Conservation (phyloP, 2,797 vertebrate genomes). For the Sparus aurata region DNA sequence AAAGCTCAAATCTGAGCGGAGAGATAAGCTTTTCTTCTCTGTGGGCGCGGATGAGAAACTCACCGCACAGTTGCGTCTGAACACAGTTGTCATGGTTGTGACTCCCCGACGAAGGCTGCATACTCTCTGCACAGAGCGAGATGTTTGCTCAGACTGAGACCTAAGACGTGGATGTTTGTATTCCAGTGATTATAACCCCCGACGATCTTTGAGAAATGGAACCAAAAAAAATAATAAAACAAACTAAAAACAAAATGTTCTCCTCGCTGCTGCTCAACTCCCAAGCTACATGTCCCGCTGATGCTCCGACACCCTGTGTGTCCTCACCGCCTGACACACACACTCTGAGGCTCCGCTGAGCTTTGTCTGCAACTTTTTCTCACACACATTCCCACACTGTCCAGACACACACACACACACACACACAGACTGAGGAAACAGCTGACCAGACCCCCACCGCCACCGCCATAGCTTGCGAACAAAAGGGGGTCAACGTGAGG, state of each 20-base stretch:
- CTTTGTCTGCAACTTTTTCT: conserved; percentile 73
- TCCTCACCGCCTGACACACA: conserved; percentile 54
- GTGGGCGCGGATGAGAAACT: conserved; percentile 33
- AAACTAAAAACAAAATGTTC: conserved; percentile 21
- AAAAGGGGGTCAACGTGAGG: conserved; percentile 74
- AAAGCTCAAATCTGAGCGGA: not conserved
- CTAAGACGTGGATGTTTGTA: not conserved
- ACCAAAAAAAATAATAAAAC: conserved; percentile 16
- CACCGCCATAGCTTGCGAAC: conserved; percentile 55
- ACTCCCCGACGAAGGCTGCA: conserved; percentile 71
- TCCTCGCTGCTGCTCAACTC: not conserved
- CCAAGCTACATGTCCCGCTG: conserved; percentile 50
- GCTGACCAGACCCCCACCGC: conserved; percentile 67
- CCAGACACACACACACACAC: conserved; percentile 50
- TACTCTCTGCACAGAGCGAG: conserved; percentile 34
- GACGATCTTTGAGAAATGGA: not conserved
- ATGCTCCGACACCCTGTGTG: conserved; percentile 35
- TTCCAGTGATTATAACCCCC: conserved; percentile 18
- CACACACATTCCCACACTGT: conserved; percentile 76
- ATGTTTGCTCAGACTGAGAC: not conserved
- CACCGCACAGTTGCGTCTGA: conserved; percentile 75
- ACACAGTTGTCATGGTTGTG: conserved; percentile 75
- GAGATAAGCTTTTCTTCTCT: not conserved
- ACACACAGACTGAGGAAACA: conserved; percentile 67
- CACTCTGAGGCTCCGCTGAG: conserved; percentile 53